A percentile compares a stretch with the other conserved stretches of the same genome.
Evolutionary conservation across 2,888 invertebrate species (phyloP).

Genomic region (Microctonus aethiopoides): DNA sequence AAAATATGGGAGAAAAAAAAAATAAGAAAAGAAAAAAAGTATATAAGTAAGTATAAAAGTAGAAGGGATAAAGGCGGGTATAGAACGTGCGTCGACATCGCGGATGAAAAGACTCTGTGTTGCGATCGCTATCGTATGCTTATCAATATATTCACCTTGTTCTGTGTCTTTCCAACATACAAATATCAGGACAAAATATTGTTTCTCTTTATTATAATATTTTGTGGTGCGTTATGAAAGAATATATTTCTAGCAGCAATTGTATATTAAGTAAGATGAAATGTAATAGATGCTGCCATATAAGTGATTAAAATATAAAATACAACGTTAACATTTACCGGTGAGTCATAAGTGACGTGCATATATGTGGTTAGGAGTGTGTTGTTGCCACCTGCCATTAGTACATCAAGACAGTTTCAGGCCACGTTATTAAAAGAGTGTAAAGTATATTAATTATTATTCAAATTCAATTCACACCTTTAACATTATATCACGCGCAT

Average conservation of each 20-base stretch:
- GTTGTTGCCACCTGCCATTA: conserved; percentile 1
- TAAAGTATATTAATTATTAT: background rate
- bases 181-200: background rate
- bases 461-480: background rate
- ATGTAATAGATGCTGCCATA: background rate
- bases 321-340: background rate
- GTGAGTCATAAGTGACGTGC: conserved; percentile 11
- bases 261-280: background rate
- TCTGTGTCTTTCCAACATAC: background rate
- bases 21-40: background rate
- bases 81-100: conserved; percentile 49
- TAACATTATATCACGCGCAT: background rate
- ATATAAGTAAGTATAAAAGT: background rate
- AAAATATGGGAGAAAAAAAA: background rate
- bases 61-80: conserved; percentile 42
- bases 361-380: background rate
- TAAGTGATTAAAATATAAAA: background rate
- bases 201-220: background rate
- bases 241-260: background rate
- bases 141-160: conserved; percentile 30
- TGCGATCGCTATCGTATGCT: conserved; percentile 31
- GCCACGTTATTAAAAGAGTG: background rate
- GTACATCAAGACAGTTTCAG: background rate
- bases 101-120: conserved; percentile 34
- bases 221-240: background rate